A percentile compares a stretch with the other conserved stretches of the same genome.
Conservation (phyloP, 2,113 vertebrate species). For the Rallus limicola region DNA sequence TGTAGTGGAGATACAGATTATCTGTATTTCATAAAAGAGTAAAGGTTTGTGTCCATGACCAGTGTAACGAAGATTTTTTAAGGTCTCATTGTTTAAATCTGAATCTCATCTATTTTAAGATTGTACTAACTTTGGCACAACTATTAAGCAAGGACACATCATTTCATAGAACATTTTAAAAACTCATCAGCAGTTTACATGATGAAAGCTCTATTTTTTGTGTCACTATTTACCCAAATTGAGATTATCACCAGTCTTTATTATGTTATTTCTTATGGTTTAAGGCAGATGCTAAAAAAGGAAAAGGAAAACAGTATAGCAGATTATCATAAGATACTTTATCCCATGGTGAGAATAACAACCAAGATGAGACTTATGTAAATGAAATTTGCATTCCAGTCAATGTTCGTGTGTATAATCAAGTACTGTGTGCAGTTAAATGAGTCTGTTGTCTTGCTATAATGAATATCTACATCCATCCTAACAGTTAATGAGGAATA, state of each 20-base stretch:
- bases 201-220: not conserved
- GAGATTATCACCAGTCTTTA: not conserved
- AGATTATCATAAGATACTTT: not conserved
- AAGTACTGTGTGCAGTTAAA: conserved; percentile 75
- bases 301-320: not conserved
- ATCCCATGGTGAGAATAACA: conserved; percentile 38
- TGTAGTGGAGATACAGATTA: not conserved
- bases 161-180: conserved; percentile 2
- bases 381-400: conserved; percentile 74
- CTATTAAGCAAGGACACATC: not conserved
- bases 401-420: conserved; percentile 64
- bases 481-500: conserved; percentile 82
- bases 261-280: not conserved
- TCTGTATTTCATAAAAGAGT: not conserved
- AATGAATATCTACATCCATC: conserved; percentile 81
- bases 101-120: conserved; percentile 12
- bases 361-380: conserved; percentile 47
- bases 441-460: conserved; percentile 79
- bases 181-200: not conserved
- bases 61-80: not conserved
- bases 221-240: not conserved
- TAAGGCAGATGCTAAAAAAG: not conserved
- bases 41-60: not conserved
- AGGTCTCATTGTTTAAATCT: not conserved
- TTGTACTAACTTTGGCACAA: not conserved